phyloP scores from a whole-genome alignment of 2,888 invertebrate genomes.

The Lasioglossum zephyrum region DNA sequence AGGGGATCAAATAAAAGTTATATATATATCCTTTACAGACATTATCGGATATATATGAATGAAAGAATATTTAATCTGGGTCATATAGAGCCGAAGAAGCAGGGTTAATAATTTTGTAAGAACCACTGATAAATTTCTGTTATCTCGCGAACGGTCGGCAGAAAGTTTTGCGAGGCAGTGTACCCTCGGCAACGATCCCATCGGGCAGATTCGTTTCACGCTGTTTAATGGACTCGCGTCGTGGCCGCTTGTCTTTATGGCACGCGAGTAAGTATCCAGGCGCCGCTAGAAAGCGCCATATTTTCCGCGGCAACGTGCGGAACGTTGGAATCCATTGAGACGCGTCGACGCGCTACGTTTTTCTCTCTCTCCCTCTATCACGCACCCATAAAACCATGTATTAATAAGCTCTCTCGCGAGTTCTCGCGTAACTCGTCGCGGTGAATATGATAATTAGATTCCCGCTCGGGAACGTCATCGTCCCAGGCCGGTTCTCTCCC shows the following conservation, averaged over 20 bases:
- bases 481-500: constrained; percentile 55
- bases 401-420: constrained; percentile 47
- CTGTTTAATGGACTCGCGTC: constrained; percentile 34
- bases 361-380: not conserved
- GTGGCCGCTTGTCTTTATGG: constrained; percentile 34
- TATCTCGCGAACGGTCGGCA: not conserved
- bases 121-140: not conserved
- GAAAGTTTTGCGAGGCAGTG: constrained; percentile 18
- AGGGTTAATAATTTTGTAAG: not conserved
- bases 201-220: constrained; percentile 41
- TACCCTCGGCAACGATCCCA: constrained; percentile 25
- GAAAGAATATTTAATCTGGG: too few species aligned
- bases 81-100: too few species aligned
- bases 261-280: constrained; percentile 1
- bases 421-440: constrained; percentile 53
- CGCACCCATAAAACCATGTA: not conserved
- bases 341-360: constrained; percentile 4
- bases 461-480: constrained; percentile 70
- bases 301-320: not conserved
- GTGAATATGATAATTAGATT: constrained; percentile 76
- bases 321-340: constrained; percentile 22
- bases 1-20: too few species aligned
- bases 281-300: constrained; percentile 13
- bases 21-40: too few species aligned
- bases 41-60: too few species aligned